Percentiles rank a stretch among this genome's conserved stretches.
Evolutionary conservation across 1,140 invertebrate genomes (phyloP).

Genomic region (Aricia agestis): DNA sequence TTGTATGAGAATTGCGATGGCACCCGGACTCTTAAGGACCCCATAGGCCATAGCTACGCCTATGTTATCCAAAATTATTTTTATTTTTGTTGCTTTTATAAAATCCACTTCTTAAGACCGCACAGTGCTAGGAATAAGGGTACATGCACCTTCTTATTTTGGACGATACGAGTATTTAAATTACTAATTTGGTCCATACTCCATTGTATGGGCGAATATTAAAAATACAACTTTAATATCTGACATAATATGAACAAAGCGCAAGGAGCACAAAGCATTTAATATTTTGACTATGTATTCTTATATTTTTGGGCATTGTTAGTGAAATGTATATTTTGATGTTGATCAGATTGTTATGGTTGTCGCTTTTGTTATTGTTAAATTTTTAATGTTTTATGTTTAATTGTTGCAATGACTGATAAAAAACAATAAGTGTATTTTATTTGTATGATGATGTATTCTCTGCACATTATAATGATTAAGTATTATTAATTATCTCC

Average conservation of each 20-base stretch:
- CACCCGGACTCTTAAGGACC: too few relatives aligned
- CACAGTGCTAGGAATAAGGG: too few relatives aligned
- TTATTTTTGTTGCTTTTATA: not conserved
- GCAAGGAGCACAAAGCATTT: not conserved
- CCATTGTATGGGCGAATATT: too few relatives aligned
- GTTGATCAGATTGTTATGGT: not conserved
- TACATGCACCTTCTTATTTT: too few relatives aligned
- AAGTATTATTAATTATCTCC: too few relatives aligned
- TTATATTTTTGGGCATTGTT: not conserved
- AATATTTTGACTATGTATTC: not conserved
- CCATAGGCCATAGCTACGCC: too few relatives aligned
- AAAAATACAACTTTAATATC: too few relatives aligned
- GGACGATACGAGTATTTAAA: too few relatives aligned
- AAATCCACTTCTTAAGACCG: not conserved
- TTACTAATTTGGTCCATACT: too few relatives aligned
- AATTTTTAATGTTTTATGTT: not conserved
- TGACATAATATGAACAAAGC: too few relatives aligned
- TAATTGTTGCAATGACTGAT: not conserved
- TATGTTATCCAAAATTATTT: not conserved
- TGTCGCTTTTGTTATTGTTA: not conserved
- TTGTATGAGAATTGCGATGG: too few relatives aligned
- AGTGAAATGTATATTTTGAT: not conserved
- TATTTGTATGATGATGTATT: not conserved
- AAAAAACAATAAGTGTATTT: not conserved
- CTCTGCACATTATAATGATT: too few relatives aligned